These are phyloP conservation scores for Marasmarcha lunaedactyla DNA, from an alignment of 2,888 invertebrate species.

Conservation along the genomic window DNA sequence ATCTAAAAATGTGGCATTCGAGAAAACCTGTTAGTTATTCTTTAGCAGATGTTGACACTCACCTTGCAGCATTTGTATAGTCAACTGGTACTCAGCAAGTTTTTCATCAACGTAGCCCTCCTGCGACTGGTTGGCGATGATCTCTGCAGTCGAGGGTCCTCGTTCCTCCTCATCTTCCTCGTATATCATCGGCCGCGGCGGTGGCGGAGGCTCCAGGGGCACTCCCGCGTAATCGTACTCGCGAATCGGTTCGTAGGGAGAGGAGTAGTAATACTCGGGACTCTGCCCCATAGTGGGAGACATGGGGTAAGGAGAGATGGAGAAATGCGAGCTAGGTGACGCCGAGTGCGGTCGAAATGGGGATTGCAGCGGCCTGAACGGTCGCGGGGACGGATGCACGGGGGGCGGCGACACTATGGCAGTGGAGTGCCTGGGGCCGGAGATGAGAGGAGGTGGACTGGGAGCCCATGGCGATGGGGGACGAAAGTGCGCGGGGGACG, in stretches of 20 bases:
- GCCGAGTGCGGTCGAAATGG: slow-evolving; percentile 59
- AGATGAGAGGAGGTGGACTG: slow-evolving; percentile 79
- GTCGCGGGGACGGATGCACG: slow-evolving; percentile 68
- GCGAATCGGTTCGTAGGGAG: slow-evolving; percentile 68
- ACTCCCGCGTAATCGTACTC: slow-evolving; percentile 81
- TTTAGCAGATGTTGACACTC: too few species aligned
- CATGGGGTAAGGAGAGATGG: slow-evolving; percentile 60
- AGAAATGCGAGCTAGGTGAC: slow-evolving; percentile 61
- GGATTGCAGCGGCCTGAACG: slow-evolving; percentile 56
- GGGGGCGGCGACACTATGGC: slow-evolving; percentile 69
- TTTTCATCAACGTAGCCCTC: slow-evolving; percentile 96
- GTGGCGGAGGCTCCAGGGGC: slow-evolving; percentile 83
- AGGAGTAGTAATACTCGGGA: slow-evolving; percentile 71
- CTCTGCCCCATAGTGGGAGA: slow-evolving; percentile 73
- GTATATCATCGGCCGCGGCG: slow-evolving; percentile 73
- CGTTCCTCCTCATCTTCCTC: slow-evolving; percentile 79
- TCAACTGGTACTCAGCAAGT: slow-evolving; percentile 92
- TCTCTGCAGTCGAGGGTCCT: slow-evolving; percentile 90
- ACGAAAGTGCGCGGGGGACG: slow-evolving; percentile 75
- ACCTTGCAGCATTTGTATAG: slow-evolving; percentile 92
- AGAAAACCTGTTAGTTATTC: too few species aligned
- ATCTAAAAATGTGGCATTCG: too few species aligned
- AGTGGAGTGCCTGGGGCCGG: slow-evolving; percentile 69
- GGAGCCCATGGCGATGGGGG: slow-evolving; percentile 83
- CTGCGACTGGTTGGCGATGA: slow-evolving; percentile 93